These are phyloP conservation scores for Todiramphus chloris DNA, from an alignment of 2,113 vertebrate species.

Conservation along the genomic window DNA sequence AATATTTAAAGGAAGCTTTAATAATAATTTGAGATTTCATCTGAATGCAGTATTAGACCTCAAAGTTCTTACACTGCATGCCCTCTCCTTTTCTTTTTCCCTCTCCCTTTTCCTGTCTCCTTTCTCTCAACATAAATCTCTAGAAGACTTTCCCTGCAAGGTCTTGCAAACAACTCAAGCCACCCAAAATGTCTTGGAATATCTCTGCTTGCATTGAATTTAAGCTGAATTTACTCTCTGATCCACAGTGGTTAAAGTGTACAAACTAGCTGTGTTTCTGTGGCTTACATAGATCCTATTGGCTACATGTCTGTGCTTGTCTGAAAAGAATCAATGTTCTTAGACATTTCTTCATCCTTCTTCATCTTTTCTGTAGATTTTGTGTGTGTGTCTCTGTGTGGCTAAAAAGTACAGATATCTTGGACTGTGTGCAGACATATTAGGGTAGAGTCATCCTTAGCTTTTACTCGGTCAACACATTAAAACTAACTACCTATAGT, in stretches of 20 bases:
- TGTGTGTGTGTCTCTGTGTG: too few relatives aligned
- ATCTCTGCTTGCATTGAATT: not conserved
- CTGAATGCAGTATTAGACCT: not conserved
- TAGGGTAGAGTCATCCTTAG: not conserved
- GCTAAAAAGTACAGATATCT: not conserved
- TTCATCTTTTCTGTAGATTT: not conserved
- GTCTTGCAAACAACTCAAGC: not conserved
- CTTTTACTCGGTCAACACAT: not conserved
- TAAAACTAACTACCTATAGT: not conserved
- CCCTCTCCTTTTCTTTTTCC: not conserved
- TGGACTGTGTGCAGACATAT: not conserved
- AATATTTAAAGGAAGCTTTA: not conserved
- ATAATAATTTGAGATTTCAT: not conserved
- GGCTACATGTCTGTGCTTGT: fast-evolving
- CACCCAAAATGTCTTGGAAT: not conserved
- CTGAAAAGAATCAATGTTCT: not conserved
- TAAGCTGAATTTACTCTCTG: not conserved
- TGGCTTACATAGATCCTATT: not conserved
- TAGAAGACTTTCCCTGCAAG: not conserved
- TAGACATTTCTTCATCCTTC: not conserved
- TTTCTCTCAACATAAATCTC: not conserved
- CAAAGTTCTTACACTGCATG: not conserved
- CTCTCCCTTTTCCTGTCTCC: not conserved
- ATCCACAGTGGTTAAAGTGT: not conserved
- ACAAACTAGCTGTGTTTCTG: not conserved